Percentiles rank a stretch among this genome's conserved stretches.
Conservation (phyloP, 1,140 invertebrate genomes). For the Camponotus floridanus region DNA sequence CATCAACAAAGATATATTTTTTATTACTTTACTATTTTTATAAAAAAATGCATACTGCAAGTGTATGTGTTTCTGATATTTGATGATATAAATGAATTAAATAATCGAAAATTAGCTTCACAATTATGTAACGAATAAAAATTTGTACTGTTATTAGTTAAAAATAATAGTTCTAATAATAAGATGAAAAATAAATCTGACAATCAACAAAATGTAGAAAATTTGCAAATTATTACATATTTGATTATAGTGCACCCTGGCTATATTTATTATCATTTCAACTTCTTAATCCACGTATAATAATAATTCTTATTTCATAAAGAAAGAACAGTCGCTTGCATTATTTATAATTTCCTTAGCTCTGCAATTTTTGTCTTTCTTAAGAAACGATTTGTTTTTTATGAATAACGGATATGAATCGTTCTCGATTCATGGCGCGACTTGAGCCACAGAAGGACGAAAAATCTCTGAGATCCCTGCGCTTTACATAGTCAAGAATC, state of each 20-base stretch:
- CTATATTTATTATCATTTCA: neutral
- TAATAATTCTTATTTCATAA: neutral
- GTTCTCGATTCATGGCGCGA: constrained; percentile 1
- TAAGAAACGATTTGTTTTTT: neutral
- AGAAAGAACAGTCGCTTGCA: neutral
- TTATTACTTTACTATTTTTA: neutral
- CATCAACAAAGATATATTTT: neutral
- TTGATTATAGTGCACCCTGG: too few relatives aligned
- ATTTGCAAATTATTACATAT: neutral
- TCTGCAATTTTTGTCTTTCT: neutral
- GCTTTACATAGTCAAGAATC: constrained; percentile 18
- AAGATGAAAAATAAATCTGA: neutral
- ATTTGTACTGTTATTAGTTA: neutral
- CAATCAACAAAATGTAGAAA: too few relatives aligned
- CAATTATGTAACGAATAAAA: neutral
- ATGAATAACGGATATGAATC: constrained; percentile 1
- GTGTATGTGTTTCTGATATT: neutral
- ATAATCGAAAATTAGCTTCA: neutral
- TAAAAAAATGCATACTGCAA: neutral
- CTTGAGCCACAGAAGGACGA: neutral
- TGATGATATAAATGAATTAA: neutral
- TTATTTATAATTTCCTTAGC: neutral
- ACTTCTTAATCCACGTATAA: neutral
- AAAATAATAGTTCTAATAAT: neutral
- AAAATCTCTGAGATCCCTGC: neutral